Base-by-base conservation (phyloP, 37 sponge, comb jelly and placozoan genomes). In the Sycon ciliatum region DNA sequence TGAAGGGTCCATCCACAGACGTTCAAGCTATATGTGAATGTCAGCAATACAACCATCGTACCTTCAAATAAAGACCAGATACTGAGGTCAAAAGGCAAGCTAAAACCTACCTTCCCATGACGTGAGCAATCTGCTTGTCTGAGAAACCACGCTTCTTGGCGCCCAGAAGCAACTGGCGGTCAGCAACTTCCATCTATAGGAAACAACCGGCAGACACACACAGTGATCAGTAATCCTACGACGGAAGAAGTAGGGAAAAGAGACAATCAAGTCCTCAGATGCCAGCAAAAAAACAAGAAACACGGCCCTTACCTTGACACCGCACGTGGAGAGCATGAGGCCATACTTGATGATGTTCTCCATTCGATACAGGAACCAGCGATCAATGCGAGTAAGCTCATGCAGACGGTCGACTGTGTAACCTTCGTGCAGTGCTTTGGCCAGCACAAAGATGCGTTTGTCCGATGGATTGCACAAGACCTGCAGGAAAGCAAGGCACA, bases 131-230 rank as follows among this genome's bases (percentile, higher is more conserved):
- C 68, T 92, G 93, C 40, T 79, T 81, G 70, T 97, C 99, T 56
- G 83, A 74, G 73, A 97, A 97, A 24, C 99, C 99, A 0, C 89
- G 79, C 77, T 89, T 73, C 64, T 97, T 97, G 4, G 90, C 85
- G 30, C 81, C 65, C 56, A 88, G 65, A 16, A 95, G 75, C 32
- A 90, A 27, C 3, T 23, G 7, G n/a, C 67, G 74, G 2, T 65
- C 68, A 4, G 75, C 26, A 20, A 73, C 78, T 30, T 70, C 27
- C 72, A 74, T 18, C 70, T 76, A 71, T 3, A 66, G 3, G n/a
- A 18, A n/a, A n/a, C n/a, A n/a, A n/a, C n/a, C n/a, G n/a, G n/a
- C n/a, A n/a, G n/a, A n/a, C n/a, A n/a, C n/a, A n/a, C n/a, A n/a
- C n/a, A n/a, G n/a, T n/a, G n/a, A n/a, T n/a, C n/a, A n/a, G n/a